Evolutionary conservation across 2,888 invertebrate species (phyloP), one percentile per base, ranked within the genome.

Genomic region (Magallana nippona): DNA sequence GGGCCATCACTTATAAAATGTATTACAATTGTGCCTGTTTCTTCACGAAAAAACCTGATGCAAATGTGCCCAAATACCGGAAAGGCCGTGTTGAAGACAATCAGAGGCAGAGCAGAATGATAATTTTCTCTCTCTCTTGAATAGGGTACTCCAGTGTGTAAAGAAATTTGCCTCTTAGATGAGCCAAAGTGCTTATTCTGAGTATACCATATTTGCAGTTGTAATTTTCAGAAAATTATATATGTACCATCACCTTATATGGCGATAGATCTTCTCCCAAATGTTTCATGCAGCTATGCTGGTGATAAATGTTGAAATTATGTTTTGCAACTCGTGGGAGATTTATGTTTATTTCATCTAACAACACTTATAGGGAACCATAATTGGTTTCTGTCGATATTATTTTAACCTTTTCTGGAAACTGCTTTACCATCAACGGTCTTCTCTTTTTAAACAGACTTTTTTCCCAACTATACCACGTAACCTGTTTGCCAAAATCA

Each of bases 31-130:
- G 78, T 71, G 11, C 71, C 27, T 56, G 84, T 79, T 55, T 81
- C 19, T 13, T 71, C 32, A 22, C 62, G 62, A 13, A 87, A 55
- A 60, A 2, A 93, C 86, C 86, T 93, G 94, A 84, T 89, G 81
- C 58, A 94, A 87, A 88, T 94, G 94, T 78, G 91, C 91, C 92
- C 94, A 94, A 81, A 94, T 92, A 56, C 93, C 93, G 82, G 89
- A 86, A 58, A 93, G 91, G 80, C 90, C 89, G 88, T 94, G 94
- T 11, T 89, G 80, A 3, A 90, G 86, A 85, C 88, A 89, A 85
- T 91, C 82, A 15, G 92, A 93, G 2, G 94, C 78, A n/a, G 93
- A 90, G 85, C 92, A 92, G 86, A 89, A 88, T 11, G 85, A 60
- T 55, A 57, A 57, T 3, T 62, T 81, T 56, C 55, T n/a, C n/a